Evolutionary conservation across 2,888 invertebrate species (phyloP), one percentile per base, ranked within the genome.

Genomic region (Microplitis manilae): DNA sequence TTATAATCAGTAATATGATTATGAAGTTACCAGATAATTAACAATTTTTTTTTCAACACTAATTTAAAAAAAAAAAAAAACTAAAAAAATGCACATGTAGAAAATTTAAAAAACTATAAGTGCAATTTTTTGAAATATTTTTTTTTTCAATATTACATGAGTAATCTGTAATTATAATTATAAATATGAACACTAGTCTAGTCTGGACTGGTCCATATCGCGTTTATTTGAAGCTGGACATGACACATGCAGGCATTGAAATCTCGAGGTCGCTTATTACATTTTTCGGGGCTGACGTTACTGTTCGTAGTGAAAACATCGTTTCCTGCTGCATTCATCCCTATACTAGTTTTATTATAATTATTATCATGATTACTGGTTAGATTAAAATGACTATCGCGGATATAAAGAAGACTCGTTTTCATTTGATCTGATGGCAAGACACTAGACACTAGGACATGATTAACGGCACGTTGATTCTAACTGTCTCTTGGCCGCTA

Each of bases 401-500:
- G 8, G 50, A 13, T 65, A 13, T 20, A 9, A 41, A n/a, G 39
- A 65, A 73, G 73, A 73, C 67, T 73, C 73, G 67, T 73, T 73
- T 73, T 73, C 73, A 73, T 50, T 73, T 73, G 73, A 73, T 73
- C 41, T 41, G n/a, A 74, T 67, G 30, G 40, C 69, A 74, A 20
- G 30, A 65, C 30, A 61, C 41, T 50, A 50, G 50, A 77, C 61
- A 72, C 60, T n/a, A 59, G 64, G 67, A 74, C 71, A 74, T 77
- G 77, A 77, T 77, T 77, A 77, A 77, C 77, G 77, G 77, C 71
- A 74, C 60, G 61, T 75, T 77, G 39, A 39, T 17, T 73, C 68
- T 78, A 78, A 81, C 81, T 79, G 79, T 81, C 77, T 67, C 30
- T 30, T 4, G 71, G 65, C 40, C 74, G 65, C 39, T 59, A 50